These are phyloP conservation scores for Sapayoa aenigma DNA, from an alignment of 2,113 vertebrate genomes.

Conservation along the genomic window DNA sequence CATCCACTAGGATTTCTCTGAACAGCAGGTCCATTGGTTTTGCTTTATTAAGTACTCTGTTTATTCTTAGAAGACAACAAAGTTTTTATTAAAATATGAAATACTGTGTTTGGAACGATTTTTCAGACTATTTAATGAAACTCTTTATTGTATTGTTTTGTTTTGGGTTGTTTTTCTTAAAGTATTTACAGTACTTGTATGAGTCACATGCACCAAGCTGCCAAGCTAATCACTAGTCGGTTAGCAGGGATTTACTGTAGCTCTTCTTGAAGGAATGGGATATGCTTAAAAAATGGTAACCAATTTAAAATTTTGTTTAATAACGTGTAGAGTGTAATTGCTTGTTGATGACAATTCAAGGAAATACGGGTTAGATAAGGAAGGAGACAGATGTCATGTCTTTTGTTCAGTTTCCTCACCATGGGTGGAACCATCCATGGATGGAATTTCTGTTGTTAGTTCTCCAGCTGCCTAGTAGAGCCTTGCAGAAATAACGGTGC, in stretches of 20 bases:
- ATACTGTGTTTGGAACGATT: neutral
- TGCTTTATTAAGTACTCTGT: neutral
- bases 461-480: neutral
- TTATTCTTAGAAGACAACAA: neutral
- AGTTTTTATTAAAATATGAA: neutral
- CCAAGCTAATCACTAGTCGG: neutral
- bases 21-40: neutral
- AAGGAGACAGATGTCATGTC: conserved; percentile 45
- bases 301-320: conserved; percentile 13
- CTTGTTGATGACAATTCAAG: conserved; percentile 43
- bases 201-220: neutral
- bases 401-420: conserved; percentile 56
- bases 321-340: neutral
- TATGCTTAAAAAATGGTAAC: neutral
- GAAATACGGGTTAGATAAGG: conserved; percentile 33
- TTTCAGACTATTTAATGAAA: neutral
- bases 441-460: conserved; percentile 31
- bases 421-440: conserved; percentile 51
- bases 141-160: neutral
- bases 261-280: neutral
- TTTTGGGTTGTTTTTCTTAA: neutral
- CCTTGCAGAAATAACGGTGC: neutral
- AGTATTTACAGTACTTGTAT: neutral
- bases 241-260: neutral
- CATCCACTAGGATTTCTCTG: neutral